Conservation (phyloP, 2,113 vertebrate genomes). For the Tetrao urogallus region DNA sequence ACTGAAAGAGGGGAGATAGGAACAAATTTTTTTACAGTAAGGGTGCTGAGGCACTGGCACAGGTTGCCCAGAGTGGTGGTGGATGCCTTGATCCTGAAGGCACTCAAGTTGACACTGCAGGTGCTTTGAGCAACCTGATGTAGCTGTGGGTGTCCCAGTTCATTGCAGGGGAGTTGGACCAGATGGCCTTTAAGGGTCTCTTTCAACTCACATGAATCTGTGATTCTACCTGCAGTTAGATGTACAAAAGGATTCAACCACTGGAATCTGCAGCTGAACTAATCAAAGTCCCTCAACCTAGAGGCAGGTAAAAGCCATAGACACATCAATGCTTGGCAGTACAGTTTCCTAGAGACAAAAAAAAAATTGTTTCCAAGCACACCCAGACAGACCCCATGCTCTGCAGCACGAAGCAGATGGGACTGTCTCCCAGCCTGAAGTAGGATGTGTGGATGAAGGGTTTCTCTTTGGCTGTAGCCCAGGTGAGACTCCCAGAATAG, state of each 20-base stretch:
- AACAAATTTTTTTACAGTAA: no score
- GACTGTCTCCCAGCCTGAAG: fast-evolving
- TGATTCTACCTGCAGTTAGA: background rate
- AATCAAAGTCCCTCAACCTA: background rate
- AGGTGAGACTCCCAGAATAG: background rate
- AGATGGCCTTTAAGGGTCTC: no score
- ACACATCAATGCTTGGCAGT: fast-evolving
- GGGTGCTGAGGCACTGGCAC: no score
- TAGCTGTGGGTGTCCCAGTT: no score
- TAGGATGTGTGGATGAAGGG: fast-evolving
- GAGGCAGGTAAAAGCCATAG: background rate
- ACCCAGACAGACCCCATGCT: background rate
- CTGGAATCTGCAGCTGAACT: background rate
- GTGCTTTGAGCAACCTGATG: no score
- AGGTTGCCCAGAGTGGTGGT: no score
- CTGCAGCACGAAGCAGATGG: fast-evolving
- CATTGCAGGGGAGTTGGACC: no score
- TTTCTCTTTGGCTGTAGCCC: background rate
- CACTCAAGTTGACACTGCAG: no score
- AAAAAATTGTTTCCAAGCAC: fast-evolving
- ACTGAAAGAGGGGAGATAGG: no score
- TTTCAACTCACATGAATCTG: no score
- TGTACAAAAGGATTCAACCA: background rate
- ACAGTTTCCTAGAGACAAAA: background rate
- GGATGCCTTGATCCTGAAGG: no score